Evolutionary conservation across 2,113 vertebrate genomes (phyloP), one percentile per base, ranked within the genome.

Genomic region (Anolis sagrei): DNA sequence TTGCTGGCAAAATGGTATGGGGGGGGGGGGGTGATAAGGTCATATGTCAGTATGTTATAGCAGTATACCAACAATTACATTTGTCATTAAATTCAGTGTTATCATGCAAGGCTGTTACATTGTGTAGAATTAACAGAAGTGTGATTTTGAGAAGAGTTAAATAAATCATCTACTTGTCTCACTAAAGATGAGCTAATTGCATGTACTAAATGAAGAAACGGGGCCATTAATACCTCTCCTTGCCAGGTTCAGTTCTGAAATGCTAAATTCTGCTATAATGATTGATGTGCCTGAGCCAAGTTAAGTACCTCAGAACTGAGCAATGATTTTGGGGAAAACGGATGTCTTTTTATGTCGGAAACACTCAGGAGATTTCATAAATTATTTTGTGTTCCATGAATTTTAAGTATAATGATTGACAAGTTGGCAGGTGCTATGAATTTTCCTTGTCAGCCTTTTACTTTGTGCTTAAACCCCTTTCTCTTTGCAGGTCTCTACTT

Each of bases 321-420:
- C 29, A 79, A 62, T 79, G n/a, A 21, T 64, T 73, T 79, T 32
- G 34, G 6, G 36, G 75, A 62, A 62, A 83, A 83, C 14, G 29
- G 36, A 62, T 72, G 39, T 32, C 69, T 64, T 86, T 85, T 79
- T 79, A 86, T 86, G 70, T 49, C 21, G 36, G 68, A 86, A 73
- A 73, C 68, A 79, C 76, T 73, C 25, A 58, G 68, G 68, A 73
- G 77, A 73, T 62, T 85, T 72, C 84, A 86, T 85, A 79, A 85
- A 79, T 85, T 62, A 85, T 79, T 79, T 79, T 76, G 36, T 79
- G 13, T 73, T 48, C 58, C 36, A 73, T 79, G 68, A 79, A 86
- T 86, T 79, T 86, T 86, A 79, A 86, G n/a, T 39, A 72, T 36
- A 21, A 25, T 21, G 34, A 79, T 62, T 79, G 84, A 86, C 84